phyloP scores from a whole-genome alignment of 2,797 vertebrate species.

The Graptemys geographica region DNA sequence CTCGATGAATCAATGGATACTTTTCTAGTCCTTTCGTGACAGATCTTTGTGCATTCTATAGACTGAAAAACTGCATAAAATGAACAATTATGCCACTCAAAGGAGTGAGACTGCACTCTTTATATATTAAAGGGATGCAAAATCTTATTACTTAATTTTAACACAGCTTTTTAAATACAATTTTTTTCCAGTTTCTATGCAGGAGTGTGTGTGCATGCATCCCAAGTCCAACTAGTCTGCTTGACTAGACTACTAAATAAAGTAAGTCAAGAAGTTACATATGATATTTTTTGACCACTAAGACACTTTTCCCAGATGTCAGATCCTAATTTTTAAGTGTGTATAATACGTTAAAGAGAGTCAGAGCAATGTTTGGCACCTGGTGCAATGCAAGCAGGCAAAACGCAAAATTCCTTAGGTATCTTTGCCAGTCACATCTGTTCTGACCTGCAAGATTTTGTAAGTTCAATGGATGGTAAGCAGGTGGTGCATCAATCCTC shows the following conservation, averaged over 20 bases:
- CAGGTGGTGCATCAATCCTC: neutral
- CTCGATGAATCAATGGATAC: conserved; percentile 28
- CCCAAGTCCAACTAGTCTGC: neutral
- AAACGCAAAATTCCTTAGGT: neutral
- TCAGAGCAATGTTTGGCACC: neutral
- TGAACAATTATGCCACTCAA: conserved; percentile 16
- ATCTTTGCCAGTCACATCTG: neutral
- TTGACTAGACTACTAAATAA: neutral
- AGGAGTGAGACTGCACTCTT: neutral
- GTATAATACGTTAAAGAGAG: neutral
- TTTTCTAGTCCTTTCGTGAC: conserved; percentile 43
- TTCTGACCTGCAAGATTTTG: neutral
- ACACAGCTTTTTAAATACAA: neutral
- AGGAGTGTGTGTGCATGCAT: neutral
- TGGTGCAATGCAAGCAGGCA: rapidly evolving
- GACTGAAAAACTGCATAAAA: neutral
- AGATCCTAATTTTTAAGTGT: neutral
- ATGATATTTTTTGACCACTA: neutral
- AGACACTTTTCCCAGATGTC: neutral
- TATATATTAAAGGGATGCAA: neutral
- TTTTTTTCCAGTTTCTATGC: neutral
- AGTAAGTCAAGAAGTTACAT: neutral
- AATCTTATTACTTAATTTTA: neutral
- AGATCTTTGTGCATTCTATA: neutral
- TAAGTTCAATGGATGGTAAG: neutral